Evolutionary conservation across 2,888 invertebrate species (phyloP), one percentile per base, ranked within the genome.

Genomic region (Allolobophora icterica): DNA sequence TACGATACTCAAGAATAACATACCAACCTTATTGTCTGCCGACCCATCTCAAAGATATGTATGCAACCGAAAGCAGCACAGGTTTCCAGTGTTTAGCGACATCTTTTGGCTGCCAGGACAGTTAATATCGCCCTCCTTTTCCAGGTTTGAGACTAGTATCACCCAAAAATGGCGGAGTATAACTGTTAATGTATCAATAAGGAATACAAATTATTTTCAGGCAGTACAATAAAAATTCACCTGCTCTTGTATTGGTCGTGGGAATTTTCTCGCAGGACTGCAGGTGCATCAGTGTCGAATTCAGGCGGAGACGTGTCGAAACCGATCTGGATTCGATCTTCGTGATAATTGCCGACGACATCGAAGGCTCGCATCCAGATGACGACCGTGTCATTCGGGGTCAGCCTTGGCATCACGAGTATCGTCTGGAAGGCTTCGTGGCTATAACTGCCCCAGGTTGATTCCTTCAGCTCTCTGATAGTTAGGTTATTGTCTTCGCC

Each of bases 321-420:
- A 8, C 87, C n/a, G 38, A 87, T 38, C 15, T 35, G 38, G 19
- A 34, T 38, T 17, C n/a, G 34, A 24, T 87, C 87, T 5, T 87
- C 87, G 15, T n/a, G 8, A 30, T 87, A 87, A 87, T 87, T 34
- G 24, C 87, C 87, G 24, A 87, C 34, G 38, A 38, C 35, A 38
- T 87, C 87, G 34, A 35, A 35, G 19, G 87, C 87, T 15, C 87
- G 34, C 87, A 87, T 87, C 34, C 34, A 87, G 87, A 87, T 87
- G 35, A 87, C 87, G 87, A 87, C 15, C 35, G 87, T 87, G 24
- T 87, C 87, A 38, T 87, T 35, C 34, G 35, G 6, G 6, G 87
- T 87, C 38, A 87, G 24, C 87, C 17, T 87, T 38, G 87, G 34
- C 87, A 87, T 87, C 87, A 87, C 87, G 34, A 87, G 34, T 11